Conservation (phyloP, 2,113 vertebrate species). For the Phasianus colchicus region DNA sequence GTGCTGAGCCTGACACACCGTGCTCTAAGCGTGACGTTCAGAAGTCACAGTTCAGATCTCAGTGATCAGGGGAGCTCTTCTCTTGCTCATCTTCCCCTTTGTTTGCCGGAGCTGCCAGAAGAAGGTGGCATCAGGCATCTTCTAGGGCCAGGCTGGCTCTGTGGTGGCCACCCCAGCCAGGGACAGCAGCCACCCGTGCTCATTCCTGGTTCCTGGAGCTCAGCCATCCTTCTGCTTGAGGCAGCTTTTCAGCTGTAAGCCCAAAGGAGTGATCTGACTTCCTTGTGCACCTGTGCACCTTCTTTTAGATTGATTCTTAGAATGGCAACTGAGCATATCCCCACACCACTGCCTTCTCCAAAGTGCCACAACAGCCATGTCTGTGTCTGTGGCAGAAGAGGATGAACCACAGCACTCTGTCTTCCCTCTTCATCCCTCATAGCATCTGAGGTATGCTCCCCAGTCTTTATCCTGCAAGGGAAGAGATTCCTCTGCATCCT, state of each 20-base stretch:
- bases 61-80: neutral
- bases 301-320: neutral
- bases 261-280: fast-evolving
- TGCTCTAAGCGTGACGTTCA: neutral
- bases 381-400: neutral
- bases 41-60: neutral
- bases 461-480: neutral
- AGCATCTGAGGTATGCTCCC: neutral
- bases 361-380: neutral
- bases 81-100: neutral
- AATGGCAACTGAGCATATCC: neutral
- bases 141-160: neutral
- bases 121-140: neutral
- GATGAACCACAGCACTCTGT: neutral
- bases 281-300: neutral
- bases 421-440: neutral
- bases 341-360: neutral
- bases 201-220: neutral
- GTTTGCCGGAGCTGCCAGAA: neutral
- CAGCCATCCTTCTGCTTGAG: neutral
- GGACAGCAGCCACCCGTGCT: neutral
- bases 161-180: neutral
- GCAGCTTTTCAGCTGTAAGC: neutral
- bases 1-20: neutral
- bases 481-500: neutral